Evolutionary conservation across 2,797 vertebrate species (phyloP).

Genomic region (Vipera ursinii): DNA sequence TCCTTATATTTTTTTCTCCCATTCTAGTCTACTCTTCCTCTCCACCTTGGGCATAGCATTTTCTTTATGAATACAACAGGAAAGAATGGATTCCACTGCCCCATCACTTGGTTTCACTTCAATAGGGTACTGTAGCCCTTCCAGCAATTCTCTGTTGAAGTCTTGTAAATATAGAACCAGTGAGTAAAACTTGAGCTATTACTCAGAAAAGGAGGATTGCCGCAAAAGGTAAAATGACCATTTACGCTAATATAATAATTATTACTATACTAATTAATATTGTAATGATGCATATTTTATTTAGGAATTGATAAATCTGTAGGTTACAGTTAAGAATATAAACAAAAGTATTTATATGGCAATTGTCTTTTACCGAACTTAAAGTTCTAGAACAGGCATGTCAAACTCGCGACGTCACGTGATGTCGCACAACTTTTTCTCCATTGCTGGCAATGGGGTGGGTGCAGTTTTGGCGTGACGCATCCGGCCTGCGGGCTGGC

Average conservation of each 20-base stretch:
- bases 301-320: neutral
- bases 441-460: too few species aligned
- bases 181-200: neutral
- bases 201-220: neutral
- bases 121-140: neutral
- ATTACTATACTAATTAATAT: neutral
- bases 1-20: neutral
- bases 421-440: too few species aligned
- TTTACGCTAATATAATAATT: neutral
- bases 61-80: neutral
- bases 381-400: neutral
- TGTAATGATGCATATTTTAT: neutral
- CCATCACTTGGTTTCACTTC: neutral
- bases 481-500: too few species aligned
- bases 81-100: neutral
- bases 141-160: neutral
- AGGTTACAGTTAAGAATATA: neutral
- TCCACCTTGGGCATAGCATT: neutral
- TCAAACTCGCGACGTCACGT: too few species aligned
- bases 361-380: neutral
- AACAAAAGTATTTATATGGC: neutral
- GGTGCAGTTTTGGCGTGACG: too few species aligned
- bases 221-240: neutral
- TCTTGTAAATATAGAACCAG: neutral
- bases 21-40: neutral